Conservation (phyloP, 2,888 invertebrate genomes). For the Bombylius discolor region DNA sequence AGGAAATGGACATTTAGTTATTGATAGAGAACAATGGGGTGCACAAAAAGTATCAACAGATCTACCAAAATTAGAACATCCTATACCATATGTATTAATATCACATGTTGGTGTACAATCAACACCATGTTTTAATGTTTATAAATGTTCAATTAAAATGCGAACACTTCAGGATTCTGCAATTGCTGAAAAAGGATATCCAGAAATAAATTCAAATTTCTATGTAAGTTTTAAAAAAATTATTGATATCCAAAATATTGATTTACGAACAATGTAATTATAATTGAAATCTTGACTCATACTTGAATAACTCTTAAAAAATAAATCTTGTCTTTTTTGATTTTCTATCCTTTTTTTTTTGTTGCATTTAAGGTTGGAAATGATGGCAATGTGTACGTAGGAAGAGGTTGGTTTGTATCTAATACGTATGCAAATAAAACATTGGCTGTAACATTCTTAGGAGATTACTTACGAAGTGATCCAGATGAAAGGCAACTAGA, state of each 20-base stretch:
- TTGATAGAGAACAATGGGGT: constrained; percentile 35
- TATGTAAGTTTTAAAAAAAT: constrained; percentile 25
- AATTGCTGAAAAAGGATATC: constrained; percentile 30
- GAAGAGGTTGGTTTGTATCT: constrained; percentile 40
- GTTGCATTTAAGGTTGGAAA: constrained; percentile 37
- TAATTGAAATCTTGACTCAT: no score
- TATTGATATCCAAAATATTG: no score
- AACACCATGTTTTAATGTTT: constrained; percentile 31
- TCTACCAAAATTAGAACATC: constrained; percentile 25
- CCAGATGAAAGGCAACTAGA: constrained; percentile 36
- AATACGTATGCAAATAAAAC: constrained; percentile 41
- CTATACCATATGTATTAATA: constrained; percentile 38
- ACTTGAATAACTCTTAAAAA: no score
- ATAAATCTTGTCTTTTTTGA: no score
- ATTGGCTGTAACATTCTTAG: constrained; percentile 40
- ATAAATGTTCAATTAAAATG: constrained; percentile 37
- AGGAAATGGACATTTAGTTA: constrained; percentile 35
- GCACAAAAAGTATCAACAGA: constrained; percentile 23
- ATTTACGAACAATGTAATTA: no score
- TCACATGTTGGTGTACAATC: constrained; percentile 40
- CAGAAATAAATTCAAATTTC: constrained; percentile 38
- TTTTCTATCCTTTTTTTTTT: no score
- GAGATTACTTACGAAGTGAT: constrained; percentile 36
- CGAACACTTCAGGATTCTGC: constrained; percentile 38
- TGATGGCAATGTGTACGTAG: constrained; percentile 43